Base-by-base conservation (phyloP, 2,888 invertebrate genomes). In the Drosophila ustulata region DNA sequence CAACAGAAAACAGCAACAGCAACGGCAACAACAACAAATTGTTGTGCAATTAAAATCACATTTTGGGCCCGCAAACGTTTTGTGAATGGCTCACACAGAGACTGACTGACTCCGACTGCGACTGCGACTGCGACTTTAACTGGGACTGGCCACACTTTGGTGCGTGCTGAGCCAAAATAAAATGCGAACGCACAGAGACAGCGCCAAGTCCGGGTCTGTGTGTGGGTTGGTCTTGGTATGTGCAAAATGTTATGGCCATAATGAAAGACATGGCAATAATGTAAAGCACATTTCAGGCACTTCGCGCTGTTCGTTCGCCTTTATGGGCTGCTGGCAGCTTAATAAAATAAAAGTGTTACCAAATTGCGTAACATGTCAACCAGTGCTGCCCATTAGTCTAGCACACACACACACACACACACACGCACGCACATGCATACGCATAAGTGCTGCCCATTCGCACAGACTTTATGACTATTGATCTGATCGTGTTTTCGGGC, bases 181-280 rank as follows among this genome's bases (percentile, higher is more conserved):
- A 49, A 55, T 66, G 62, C 64, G 9, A 49, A 47, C 49, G 49
- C 49, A 49, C 28, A 5, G 30, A 30, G 23, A 53, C 49, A 9
- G 45, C 49, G 47, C 39, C 34, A 46, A 43, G 64, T 50, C 39
- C 52, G 45, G 46, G 56, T 53, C 47, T 46, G 70, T 71, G 84
- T 82, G 85, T 89, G 89, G 89, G 84, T 89, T 84, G 84, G 83
- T 71, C 69, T 50, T 61, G 87, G 84, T 81, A 84, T 84, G 85
- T 78, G 88, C 82, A 79, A 87, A 88, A 84, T 84, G 88, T 87
- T 80, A 76, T 87, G 88, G 88, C 76, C 83, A 83, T 83, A 83
- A 88, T 75, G 78, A 83, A 82, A 82, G 67, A 71, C 83, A 80
- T 66, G 80, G 65, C 77, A 69, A 80, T 80, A 80, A 82, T 79